Base-by-base conservation (phyloP, 2,113 vertebrate genomes). In the Pholis gunnellus region DNA sequence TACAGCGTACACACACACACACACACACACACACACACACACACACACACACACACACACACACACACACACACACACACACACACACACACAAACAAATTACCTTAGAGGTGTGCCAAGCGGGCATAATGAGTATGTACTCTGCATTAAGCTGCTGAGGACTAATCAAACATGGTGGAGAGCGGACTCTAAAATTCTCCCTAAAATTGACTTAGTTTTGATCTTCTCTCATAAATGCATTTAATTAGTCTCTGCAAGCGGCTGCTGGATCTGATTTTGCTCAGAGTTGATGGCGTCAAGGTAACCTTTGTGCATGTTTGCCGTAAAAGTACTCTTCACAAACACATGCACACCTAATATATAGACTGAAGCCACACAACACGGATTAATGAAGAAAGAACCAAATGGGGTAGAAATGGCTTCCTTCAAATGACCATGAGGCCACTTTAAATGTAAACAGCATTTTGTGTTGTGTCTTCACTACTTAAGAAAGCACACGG, bases 341-440 rank as follows among this genome's bases (percentile, higher is more conserved):
- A 15, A 63, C 27, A 71, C 38, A 50, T 1, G 63, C 59, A 65
- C 13, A 70, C 36, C 14, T 9, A 63, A 9, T 29, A 34, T 54
- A 61, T 75, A 71, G 7, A 66, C 13, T 36, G 34, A 65, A 65
- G 73, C 65, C 69, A 50, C 42, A 40, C 15, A 20, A 76, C 44
- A 80, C 31, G 9, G 65, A 69, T 64, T 40, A 57, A 86, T 80
- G 36, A 78, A 68, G 48, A 80, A 50, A 38, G 15, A 79, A 0
- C n/a, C 40, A 78, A 75, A 83, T 40, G 13, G 27, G 69, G 40
- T 50, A 6, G 27, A 75, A 87, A 75, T 40, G 42, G 42, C 38
- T 86, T 80, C 18, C 36, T 70, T 25, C 42, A 72, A 75, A 80
- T 64, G 10, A 38, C 46, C 56, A 72, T 83, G 27, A 85, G 78